phyloP scores from a whole-genome alignment of 92 coral and sea anemone genomes.

The Isaurus tuberculatus region DNA sequence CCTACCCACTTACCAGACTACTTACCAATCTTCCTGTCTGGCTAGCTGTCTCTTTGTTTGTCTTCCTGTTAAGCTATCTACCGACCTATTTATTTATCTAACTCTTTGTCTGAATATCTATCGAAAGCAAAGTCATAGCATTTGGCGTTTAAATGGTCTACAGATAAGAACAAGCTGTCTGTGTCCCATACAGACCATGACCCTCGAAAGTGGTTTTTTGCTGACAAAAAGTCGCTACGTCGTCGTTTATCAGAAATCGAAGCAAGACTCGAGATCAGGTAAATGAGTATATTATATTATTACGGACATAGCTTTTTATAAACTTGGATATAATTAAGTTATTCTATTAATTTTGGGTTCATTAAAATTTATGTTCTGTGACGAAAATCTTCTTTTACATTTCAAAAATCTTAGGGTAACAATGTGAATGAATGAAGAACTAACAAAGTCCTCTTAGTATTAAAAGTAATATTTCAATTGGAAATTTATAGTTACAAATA shows the following conservation, averaged over 20 bases:
- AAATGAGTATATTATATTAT: background rate
- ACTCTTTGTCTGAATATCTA: no score
- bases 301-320: no score
- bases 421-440: background rate
- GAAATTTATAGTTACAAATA: background rate
- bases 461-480: no score
- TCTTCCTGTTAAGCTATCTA: background rate
- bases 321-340: background rate
- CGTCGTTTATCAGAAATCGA: conserved; percentile 75
- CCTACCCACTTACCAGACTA: background rate
- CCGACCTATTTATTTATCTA: no score
- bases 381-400: background rate
- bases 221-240: conserved; percentile 73
- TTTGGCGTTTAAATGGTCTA: background rate
- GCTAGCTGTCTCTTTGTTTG: background rate
- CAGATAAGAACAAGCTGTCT: background rate
- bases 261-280: conserved; percentile 66
- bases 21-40: background rate
- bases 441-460: no score
- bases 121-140: background rate
- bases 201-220: conserved; percentile 89
- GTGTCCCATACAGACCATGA: conserved; percentile 48
- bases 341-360: background rate
- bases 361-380: background rate
- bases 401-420: no score